Evolutionary conservation across 1,140 invertebrate genomes (phyloP).

Genomic region (Vollenhovia emeryi): DNA sequence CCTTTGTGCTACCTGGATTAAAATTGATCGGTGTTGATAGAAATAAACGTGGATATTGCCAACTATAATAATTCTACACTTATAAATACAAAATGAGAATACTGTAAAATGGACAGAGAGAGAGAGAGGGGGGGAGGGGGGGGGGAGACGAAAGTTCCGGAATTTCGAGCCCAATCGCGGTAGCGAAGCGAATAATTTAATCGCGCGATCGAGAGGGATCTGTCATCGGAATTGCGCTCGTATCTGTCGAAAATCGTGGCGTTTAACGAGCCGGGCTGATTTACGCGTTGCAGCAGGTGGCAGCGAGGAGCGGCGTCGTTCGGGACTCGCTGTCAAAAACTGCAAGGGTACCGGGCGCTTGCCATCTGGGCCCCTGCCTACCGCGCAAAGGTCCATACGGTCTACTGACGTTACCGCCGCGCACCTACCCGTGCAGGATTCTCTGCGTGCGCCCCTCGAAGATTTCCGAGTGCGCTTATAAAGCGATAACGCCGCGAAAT

Average conservation of each 20-base stretch:
- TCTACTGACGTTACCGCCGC: conserved; percentile 52
- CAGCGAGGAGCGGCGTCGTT: conserved; percentile 25
- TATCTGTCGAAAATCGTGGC: conserved; percentile 48
- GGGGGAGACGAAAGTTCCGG: background rate
- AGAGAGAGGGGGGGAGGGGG: background rate
- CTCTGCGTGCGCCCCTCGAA: conserved; percentile 22
- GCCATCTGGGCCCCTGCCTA: conserved; percentile 79
- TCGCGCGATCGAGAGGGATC: background rate
- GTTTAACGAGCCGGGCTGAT: conserved; percentile 70
- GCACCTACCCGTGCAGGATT: background rate
- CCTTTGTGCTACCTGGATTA: no score
- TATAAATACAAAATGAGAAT: no score
- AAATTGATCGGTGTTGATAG: no score
- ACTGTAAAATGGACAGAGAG: background rate
- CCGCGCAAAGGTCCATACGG: conserved; percentile 74
- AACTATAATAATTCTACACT: no score
- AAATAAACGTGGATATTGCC: no score
- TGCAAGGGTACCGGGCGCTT: conserved; percentile 78
- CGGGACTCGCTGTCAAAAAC: conserved; percentile 77
- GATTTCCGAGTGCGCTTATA: conserved; percentile 26
- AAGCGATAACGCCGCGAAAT: conserved; percentile 17
- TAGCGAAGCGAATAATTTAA: background rate
- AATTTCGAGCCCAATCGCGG: background rate
- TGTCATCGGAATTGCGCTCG: background rate
- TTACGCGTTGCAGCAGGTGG: conserved; percentile 77